A percentile compares a stretch with the other conserved stretches of the same genome.
phyloP scores from a whole-genome alignment of 2,113 vertebrate genomes.

The Vireo altiloquus region DNA sequence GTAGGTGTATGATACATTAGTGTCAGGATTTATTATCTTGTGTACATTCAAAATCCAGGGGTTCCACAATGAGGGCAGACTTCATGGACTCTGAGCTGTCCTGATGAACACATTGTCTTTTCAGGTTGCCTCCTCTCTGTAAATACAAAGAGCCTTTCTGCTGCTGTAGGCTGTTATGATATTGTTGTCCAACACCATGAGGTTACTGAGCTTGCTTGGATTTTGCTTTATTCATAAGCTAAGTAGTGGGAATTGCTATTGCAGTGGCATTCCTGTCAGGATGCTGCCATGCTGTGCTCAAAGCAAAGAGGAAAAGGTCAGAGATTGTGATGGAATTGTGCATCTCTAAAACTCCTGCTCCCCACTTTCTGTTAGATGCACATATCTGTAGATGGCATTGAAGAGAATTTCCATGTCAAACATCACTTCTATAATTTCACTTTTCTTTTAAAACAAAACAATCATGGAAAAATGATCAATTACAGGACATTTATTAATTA shows the following conservation, averaged over 20 bases:
- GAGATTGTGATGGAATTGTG: background rate
- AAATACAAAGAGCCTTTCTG: background rate
- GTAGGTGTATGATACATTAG: background rate
- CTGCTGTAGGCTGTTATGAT: background rate
- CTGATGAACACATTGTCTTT: background rate
- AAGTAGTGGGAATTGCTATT: background rate
- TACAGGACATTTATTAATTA: constrained; percentile 46
- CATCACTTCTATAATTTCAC: background rate
- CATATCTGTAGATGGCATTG: background rate
- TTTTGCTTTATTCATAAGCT: background rate
- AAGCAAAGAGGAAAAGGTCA: background rate
- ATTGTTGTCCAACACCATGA: background rate
- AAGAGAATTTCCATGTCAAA: background rate
- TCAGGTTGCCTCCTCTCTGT: background rate
- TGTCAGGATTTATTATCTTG: background rate
- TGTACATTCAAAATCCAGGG: background rate
- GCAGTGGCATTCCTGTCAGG: background rate
- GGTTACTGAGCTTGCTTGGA: background rate
- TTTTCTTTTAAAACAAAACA: constrained; percentile 2
- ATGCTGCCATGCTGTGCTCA: background rate
- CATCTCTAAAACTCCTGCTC: background rate
- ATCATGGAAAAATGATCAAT: background rate
- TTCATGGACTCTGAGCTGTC: background rate
- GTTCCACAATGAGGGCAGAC: background rate
- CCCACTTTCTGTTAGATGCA: background rate